Conservation (phyloP, 2,113 vertebrate species). For the Heptranchias perlo region DNA sequence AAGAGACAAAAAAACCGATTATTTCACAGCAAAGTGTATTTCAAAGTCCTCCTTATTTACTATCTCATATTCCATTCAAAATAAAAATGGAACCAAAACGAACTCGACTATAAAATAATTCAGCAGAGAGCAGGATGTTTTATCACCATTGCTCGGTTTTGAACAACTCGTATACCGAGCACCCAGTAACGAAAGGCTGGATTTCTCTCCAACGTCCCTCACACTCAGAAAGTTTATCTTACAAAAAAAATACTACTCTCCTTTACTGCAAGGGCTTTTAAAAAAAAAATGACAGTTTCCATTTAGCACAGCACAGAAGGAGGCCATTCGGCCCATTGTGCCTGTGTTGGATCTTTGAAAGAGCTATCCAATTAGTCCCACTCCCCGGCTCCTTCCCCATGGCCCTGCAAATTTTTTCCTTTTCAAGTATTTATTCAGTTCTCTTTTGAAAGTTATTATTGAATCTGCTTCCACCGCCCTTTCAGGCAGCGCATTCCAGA, state of each 20-base stretch:
- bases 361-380: not conserved
- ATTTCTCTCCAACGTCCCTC: not conserved
- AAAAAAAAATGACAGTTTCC: not conserved
- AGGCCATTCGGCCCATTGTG: not conserved
- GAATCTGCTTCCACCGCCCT: no score
- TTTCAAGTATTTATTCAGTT: not conserved
- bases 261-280: not conserved
- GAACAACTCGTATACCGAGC: not conserved
- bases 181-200: not conserved
- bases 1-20: not conserved
- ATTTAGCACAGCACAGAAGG: not conserved
- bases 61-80: not conserved
- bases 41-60: not conserved
- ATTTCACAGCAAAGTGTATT: not conserved
- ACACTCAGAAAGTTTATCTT: not conserved
- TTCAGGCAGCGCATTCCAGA: no score
- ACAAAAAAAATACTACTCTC: not conserved
- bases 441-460: no score
- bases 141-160: not conserved
- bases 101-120: not conserved
- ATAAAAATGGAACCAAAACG: not conserved
- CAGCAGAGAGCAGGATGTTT: not conserved
- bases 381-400: not conserved
- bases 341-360: not conserved
- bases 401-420: not conserved